Evolutionary conservation across 2,888 invertebrate species (phyloP), one percentile per base, ranked within the genome.

Genomic region (Resseliella maxima): DNA sequence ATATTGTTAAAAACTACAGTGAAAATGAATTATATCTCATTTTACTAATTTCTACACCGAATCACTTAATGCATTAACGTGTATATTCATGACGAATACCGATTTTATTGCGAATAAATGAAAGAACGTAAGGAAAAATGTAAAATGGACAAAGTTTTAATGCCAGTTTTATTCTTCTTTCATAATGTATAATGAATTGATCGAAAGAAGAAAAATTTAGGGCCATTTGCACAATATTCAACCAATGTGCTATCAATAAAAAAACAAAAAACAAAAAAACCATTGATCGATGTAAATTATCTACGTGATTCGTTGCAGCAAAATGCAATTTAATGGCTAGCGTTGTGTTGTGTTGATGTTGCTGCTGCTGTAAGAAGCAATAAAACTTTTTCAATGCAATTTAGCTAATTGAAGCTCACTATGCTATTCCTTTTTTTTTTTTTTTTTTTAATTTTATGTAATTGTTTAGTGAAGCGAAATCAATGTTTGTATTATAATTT

Each of bases 331-430:
- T 35, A 72, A 72, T 72, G 0, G 12, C 31, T 31, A 35, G 31
- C 18, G 31, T 1, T 72, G 31, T 12, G 59, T 27, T 2, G 27
- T 72, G 59, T 15, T 72, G 15, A 3, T 31, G 18, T 35, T 31
- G n/a, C 10, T 31, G 72, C 72, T 24, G 24, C 24, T 15, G 50
- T 18, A 31, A 35, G 15, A 31, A 31, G 59, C 59, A 12, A 31
- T 72, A 12, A 72, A 72, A 72, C 31, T 72, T 59, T 41, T 72
- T 72, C 31, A 72, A 72, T 3, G 72, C n/a, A 72, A 72, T 72
- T 72, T 12, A 72, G 31, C 31, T 72, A 31, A 72, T 72, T 31
- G 31, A 72, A 72, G 72, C 72, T 41, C 12, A 24, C 72, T 72
- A 31, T 24, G 31, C 27, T 59, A 59, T 59, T 24, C 15, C 24